A percentile compares a stretch with the other conserved stretches of the same genome.
These are phyloP conservation scores for Piscicola geometra DNA, from an alignment of 2,888 invertebrate genomes.

Conservation along the genomic window DNA sequence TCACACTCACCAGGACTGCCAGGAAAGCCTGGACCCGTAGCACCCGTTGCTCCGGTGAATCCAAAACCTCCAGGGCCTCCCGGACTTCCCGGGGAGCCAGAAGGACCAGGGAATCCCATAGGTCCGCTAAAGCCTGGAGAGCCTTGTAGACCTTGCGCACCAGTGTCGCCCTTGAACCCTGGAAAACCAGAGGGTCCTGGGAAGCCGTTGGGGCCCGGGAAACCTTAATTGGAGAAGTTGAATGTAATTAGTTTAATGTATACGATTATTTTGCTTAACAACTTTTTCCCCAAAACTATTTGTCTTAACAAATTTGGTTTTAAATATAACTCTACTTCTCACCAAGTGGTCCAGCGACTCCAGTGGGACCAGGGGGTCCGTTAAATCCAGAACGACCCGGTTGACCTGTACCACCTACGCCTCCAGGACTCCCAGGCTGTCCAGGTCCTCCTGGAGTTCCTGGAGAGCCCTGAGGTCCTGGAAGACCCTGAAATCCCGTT, in stretches of 20 bases:
- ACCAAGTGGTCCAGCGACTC: slow-evolving; percentile 10
- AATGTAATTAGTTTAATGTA: not conserved
- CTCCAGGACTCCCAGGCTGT: slow-evolving; percentile 13
- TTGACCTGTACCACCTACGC: not conserved
- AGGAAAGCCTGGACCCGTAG: not conserved
- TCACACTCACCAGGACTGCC: not conserved
- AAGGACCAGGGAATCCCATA: slow-evolving; percentile 1
- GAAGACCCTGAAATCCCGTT: too few species aligned
- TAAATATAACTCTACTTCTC: too few species aligned
- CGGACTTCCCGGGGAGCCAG: slow-evolving; percentile 37
- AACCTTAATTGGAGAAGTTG: not conserved
- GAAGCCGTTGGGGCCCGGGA: slow-evolving; percentile 35
- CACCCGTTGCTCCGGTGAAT: slow-evolving; percentile 21
- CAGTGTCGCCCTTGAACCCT: slow-evolving; percentile 33
- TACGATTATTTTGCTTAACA: too few species aligned
- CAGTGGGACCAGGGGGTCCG: not conserved
- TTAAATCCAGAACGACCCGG: slow-evolving; percentile 18
- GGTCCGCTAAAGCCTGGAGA: slow-evolving; percentile 1
- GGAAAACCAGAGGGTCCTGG: slow-evolving; percentile 37
- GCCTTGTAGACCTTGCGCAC: slow-evolving; percentile 7
- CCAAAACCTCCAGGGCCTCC: slow-evolving; percentile 32
- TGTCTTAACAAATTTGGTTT: too few species aligned
- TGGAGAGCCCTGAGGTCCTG: slow-evolving; percentile 22
- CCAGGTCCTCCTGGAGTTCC: slow-evolving; percentile 27
- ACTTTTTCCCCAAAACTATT: too few species aligned